Evolutionary conservation across 1,140 invertebrate genomes (phyloP).

Genomic region (Caenorhabditis latens): DNA sequence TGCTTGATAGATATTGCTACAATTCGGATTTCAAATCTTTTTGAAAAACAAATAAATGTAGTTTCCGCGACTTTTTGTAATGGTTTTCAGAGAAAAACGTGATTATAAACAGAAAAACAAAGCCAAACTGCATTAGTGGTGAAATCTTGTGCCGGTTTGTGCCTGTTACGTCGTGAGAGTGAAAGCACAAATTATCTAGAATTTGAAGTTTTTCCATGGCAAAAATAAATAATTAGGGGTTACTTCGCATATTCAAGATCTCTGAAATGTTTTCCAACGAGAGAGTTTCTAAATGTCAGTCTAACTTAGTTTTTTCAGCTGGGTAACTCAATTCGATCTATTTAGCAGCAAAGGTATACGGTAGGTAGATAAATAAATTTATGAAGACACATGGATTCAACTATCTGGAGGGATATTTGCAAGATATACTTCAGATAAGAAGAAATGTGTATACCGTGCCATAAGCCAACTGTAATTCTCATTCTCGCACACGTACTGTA

Average conservation of each 20-base stretch:
- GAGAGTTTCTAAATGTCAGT: background rate
- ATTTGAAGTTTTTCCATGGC: background rate
- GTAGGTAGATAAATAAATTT: too few relatives aligned
- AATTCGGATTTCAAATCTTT: too few relatives aligned
- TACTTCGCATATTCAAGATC: background rate
- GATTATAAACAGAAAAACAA: background rate
- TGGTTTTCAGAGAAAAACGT: too few relatives aligned
- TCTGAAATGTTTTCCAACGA: background rate
- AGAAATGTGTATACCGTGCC: too few relatives aligned
- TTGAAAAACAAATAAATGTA: too few relatives aligned
- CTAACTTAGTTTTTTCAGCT: conserved; percentile 1
- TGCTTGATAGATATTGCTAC: too few relatives aligned
- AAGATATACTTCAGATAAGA: too few relatives aligned
- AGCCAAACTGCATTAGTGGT: background rate
- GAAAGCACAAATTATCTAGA: conserved; percentile 8
- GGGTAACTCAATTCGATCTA: background rate
- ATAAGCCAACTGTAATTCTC: too few relatives aligned
- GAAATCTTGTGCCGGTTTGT: background rate
- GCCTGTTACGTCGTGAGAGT: background rate
- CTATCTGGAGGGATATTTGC: too few relatives aligned
- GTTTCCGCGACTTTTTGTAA: too few relatives aligned
- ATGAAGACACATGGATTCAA: too few relatives aligned
- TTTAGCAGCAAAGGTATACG: too few relatives aligned
- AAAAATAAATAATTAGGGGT: conserved; percentile 6
- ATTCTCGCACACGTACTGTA: background rate